Base-by-base conservation (phyloP, 2,888 invertebrate genomes). In the Pseudanteris insignis region DNA sequence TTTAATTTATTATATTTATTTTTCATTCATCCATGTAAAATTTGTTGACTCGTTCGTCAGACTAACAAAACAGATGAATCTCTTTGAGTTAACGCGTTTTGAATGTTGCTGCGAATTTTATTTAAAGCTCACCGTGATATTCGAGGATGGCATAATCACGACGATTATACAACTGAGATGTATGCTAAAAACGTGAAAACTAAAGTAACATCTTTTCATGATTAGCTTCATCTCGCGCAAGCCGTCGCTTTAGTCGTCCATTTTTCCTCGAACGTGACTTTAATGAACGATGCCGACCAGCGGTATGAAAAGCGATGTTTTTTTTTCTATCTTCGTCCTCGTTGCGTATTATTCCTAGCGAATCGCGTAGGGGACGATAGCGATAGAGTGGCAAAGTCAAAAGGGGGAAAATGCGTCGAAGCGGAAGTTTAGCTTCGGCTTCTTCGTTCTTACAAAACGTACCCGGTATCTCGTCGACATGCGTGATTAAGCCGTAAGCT, bases 401-500 rank as follows among this genome's bases (percentile, higher is more conserved):
- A 59, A 58, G 51, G 64, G 57, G 58, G 53, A 62, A 51, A 50
- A 59, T 28, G 54, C 61, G 46, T 21, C 55, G 43, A 48, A 62
- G 64, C 58, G 64, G 64, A 64, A 64, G 53, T 33, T 46, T 10
- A 24, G 33, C 55, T 36, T 43, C 46, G 64, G 54, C 47, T 61
- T 61, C 58, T 61, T 60, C 60, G 57, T 54, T 58, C 58, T 61
- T 58, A 61, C 46, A 40, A 55, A 55, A 47, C 43, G 51, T 13
- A 32, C 26, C 55, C 51, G 51, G 50, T 62, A 62, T 65, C 62
- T 63, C 59, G 38, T 30, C 48, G 48, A 53, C 59, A 65, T 59
- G 62, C 65, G 65, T 65, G 65, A 65, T 65, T 65, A 65, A 65
- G 65, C 65, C 48, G 53, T 55, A 33, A 51, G 55, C 54, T 60